Conservation (phyloP, 1,140 invertebrate species). For the Achroia grisella region DNA sequence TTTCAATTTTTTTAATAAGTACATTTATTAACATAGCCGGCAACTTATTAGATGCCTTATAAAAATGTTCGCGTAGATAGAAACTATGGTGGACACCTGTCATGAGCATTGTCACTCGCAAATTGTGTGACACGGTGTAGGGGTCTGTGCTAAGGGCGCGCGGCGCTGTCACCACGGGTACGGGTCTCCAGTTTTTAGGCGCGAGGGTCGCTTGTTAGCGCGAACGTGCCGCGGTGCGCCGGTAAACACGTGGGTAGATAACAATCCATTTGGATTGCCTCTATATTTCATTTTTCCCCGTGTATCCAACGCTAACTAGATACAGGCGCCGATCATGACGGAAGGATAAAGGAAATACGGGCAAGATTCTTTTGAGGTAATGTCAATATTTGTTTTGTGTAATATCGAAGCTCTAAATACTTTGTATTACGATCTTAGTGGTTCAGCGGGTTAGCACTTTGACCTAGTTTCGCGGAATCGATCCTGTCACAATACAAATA, state of each 20-base stretch:
- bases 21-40: too few relatives aligned
- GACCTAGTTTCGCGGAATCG: too few relatives aligned
- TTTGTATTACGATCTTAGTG: too few relatives aligned
- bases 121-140: slow-evolving; percentile 29
- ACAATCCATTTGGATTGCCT: slow-evolving; percentile 74
- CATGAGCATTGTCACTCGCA: slow-evolving; percentile 43
- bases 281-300: slow-evolving; percentile 73
- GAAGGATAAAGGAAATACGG: slow-evolving; percentile 61
- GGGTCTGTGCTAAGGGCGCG: slow-evolving; percentile 41
- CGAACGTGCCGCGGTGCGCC: slow-evolving; percentile 63
- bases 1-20: too few relatives aligned
- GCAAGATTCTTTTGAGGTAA: slow-evolving; percentile 13
- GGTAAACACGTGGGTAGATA: slow-evolving; percentile 74
- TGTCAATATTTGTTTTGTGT: neutral
- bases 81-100: slow-evolving; percentile 45
- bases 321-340: slow-evolving; percentile 40
- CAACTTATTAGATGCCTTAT: too few relatives aligned
- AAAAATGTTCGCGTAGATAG: slow-evolving; percentile 9
- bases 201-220: slow-evolving; percentile 60
- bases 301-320: slow-evolving; percentile 65
- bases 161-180: slow-evolving; percentile 29
- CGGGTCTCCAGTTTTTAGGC: slow-evolving; percentile 28
- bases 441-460: too few relatives aligned
- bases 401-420: too few relatives aligned
- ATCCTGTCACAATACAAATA: too few relatives aligned